Evolutionary conservation across 2,888 invertebrate genomes (phyloP).

Genomic region (Nasonia oneida): DNA sequence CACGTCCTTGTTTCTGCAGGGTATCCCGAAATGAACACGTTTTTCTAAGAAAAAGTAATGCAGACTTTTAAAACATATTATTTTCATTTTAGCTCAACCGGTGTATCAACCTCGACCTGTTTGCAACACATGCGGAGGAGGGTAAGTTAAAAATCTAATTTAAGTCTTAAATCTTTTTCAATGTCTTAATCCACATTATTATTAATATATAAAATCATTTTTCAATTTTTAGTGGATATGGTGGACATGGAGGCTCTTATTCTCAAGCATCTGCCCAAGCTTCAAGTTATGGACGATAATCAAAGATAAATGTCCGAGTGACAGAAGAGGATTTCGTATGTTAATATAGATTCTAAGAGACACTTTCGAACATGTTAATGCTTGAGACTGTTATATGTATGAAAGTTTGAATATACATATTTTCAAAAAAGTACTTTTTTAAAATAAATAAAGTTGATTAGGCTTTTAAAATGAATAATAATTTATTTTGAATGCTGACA

Average conservation of each 20-base stretch:
- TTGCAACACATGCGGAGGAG: constrained; percentile 43
- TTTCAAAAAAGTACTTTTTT: background rate
- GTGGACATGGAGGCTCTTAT: constrained; percentile 59
- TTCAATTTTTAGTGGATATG: constrained; percentile 32
- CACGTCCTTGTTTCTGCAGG: too few species aligned
- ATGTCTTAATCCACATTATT: background rate
- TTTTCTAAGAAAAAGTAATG: background rate
- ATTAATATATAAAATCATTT: background rate
- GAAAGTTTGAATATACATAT: background rate
- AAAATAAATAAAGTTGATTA: background rate
- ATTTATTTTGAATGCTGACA: constrained; percentile 4
- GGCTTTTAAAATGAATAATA: constrained; percentile 14
- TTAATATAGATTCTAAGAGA: constrained; percentile 1
- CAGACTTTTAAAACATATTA: background rate
- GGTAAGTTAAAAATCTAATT: constrained; percentile 26
- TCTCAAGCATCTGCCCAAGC: constrained; percentile 71
- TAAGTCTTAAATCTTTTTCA: background rate
- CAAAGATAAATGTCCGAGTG: background rate
- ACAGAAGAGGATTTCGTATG: background rate
- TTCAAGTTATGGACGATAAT: constrained; percentile 56
- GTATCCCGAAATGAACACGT: too few species aligned
- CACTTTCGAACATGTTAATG: background rate
- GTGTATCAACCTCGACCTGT: constrained; percentile 44
- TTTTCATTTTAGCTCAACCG: constrained; percentile 11
- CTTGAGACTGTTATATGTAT: constrained; percentile 31